phyloP scores from a whole-genome alignment of 2,888 invertebrate genomes.

The Drosophila nr. medialis region DNA sequence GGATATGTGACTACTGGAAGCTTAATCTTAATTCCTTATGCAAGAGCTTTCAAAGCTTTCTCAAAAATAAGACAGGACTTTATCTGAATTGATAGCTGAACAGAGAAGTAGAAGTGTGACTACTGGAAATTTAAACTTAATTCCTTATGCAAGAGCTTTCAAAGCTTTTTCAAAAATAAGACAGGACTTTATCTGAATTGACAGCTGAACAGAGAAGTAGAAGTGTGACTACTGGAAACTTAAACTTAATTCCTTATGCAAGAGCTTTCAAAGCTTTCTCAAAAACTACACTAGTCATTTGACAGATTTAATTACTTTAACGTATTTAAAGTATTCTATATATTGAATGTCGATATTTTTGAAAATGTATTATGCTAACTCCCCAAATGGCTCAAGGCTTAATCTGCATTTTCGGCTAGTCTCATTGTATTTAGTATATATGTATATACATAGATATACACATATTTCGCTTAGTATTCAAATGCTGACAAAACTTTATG shows the following conservation, averaged over 20 bases:
- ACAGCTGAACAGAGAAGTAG: neutral
- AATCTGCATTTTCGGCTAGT: constrained; percentile 9
- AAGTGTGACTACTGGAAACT: neutral
- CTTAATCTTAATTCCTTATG: neutral
- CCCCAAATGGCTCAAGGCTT: neutral
- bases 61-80: neutral
- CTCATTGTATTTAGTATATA: constrained; percentile 19
- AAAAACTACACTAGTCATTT: neutral
- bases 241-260: neutral
- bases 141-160: neutral
- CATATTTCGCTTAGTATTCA: constrained; percentile 29
- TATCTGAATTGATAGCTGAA: neutral
- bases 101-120: neutral
- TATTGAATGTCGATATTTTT: neutral
- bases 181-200: neutral
- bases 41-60: neutral
- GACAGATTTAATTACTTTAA: neutral
- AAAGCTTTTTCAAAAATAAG: neutral
- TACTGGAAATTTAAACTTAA: neutral
- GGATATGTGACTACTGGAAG: neutral
- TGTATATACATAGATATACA: neutral
- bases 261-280: neutral
- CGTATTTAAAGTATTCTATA: neutral
- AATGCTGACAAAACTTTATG: constrained; percentile 29
- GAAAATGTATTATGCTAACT: neutral